Conservation (phyloP, 2,797 vertebrate species). For the Cheirogaleus major region DNA sequence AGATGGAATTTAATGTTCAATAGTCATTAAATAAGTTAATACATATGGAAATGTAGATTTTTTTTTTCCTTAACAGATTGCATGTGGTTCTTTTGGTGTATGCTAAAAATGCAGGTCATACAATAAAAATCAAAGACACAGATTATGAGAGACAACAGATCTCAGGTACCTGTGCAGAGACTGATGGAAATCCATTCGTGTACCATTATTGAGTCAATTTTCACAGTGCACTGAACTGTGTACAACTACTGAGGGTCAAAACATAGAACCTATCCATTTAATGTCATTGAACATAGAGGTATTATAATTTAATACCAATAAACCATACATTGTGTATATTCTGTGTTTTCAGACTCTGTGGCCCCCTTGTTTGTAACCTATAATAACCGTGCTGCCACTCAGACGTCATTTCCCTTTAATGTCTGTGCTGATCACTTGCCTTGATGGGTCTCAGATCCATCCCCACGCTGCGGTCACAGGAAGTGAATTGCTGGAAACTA, state of each 20-base stretch:
- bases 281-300: not conserved
- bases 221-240: not conserved
- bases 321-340: not conserved
- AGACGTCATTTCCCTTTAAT: not conserved
- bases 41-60: not conserved
- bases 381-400: not conserved
- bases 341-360: not conserved
- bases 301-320: not conserved
- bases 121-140: not conserved
- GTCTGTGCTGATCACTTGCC: not conserved
- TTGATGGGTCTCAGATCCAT: not conserved
- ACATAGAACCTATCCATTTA: not conserved
- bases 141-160: not conserved
- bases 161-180: not conserved
- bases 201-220: not conserved
- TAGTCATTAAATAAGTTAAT: constrained; percentile 24
- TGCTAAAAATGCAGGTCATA: not conserved
- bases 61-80: not conserved
- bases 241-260: not conserved
- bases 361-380: not conserved
- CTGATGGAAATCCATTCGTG: not conserved
- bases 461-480: not conserved
- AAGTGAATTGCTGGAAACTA: not conserved
- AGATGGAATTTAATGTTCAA: not conserved
- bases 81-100: not conserved